Evolutionary conservation across 2,797 vertebrate species (phyloP).

Genomic region (Galago senegalensis): DNA sequence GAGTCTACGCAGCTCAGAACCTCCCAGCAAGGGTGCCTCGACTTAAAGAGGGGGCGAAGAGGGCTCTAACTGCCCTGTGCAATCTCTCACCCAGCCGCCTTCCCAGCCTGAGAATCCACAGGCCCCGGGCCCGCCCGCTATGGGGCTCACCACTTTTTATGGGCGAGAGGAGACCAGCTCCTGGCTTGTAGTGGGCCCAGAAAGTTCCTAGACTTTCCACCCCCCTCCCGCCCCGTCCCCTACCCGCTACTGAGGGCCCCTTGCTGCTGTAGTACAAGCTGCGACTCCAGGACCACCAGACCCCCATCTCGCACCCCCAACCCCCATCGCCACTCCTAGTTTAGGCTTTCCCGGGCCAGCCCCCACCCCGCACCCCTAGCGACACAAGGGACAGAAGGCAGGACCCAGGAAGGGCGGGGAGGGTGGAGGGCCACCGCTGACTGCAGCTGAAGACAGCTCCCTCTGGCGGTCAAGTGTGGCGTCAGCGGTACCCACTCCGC

Average conservation of each 20-base stretch:
- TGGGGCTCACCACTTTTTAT: not conserved
- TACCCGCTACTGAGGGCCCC: not conserved
- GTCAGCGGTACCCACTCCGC: not conserved
- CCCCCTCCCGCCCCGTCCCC: not conserved
- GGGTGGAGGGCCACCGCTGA: too few relatives aligned
- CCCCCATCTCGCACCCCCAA: not conserved
- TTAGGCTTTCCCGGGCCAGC: not conserved
- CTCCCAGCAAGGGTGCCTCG: not conserved
- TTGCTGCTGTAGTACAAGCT: not conserved
- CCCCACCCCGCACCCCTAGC: rapidly evolving
- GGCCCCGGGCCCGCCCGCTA: not conserved
- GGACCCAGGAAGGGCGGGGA: not conserved
- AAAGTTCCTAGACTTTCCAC: not conserved
- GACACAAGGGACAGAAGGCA: rapidly evolving
- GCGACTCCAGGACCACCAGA: not conserved
- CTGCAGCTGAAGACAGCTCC: not conserved
- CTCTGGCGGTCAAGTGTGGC: conserved; percentile 52
- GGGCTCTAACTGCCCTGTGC: not conserved
- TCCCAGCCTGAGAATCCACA: not conserved
- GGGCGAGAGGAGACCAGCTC: not conserved
- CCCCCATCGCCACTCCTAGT: too few relatives aligned
- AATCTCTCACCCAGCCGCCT: not conserved
- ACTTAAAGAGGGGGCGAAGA: not conserved
- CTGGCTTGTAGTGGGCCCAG: not conserved
- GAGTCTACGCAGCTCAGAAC: not conserved